These are phyloP conservation scores for Anniella stebbinsi DNA, from an alignment of 2,797 vertebrate genomes.

Conservation along the genomic window DNA sequence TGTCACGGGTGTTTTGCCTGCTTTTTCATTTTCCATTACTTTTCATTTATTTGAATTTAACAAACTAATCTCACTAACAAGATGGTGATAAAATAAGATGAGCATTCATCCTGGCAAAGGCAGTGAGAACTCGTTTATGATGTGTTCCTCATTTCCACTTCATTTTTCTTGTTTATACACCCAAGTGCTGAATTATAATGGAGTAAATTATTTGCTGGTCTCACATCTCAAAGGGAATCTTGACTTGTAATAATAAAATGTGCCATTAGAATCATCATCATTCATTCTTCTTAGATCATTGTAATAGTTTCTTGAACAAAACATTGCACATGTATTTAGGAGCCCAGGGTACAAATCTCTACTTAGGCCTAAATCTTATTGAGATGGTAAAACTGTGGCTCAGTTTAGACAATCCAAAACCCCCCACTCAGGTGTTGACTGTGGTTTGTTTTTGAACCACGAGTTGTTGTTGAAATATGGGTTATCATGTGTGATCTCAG, in stretches of 20 bases:
- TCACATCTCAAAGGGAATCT: slow-evolving; percentile 9
- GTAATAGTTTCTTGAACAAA: slow-evolving; percentile 11
- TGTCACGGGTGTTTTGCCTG: slow-evolving; percentile 24
- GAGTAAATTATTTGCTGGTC: slow-evolving; percentile 37
- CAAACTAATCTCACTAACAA: slow-evolving; percentile 38
- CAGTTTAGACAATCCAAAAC: too few relatives aligned
- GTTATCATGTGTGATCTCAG: too few relatives aligned
- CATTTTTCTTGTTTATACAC: slow-evolving; percentile 39
- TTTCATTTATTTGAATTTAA: slow-evolving; percentile 62
- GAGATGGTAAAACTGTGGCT: not conserved
- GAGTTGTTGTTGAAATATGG: too few relatives aligned
- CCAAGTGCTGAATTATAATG: slow-evolving; percentile 32
- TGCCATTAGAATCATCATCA: not conserved
- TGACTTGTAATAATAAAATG: slow-evolving; percentile 39
- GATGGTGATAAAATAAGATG: slow-evolving; percentile 45
- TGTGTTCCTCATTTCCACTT: slow-evolving; percentile 30
- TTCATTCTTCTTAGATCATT: slow-evolving; percentile 26
- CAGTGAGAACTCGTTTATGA: slow-evolving; percentile 33
- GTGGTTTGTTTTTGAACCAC: too few relatives aligned
- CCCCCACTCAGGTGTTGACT: too few relatives aligned
- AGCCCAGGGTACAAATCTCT: not conserved
- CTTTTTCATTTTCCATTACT: slow-evolving; percentile 56
- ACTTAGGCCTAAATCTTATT: not conserved
- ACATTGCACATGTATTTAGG: not conserved
- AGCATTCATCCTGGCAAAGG: slow-evolving; percentile 44